phyloP scores from a whole-genome alignment of 2,888 invertebrate genomes.

The Platycheirus albimanus region DNA sequence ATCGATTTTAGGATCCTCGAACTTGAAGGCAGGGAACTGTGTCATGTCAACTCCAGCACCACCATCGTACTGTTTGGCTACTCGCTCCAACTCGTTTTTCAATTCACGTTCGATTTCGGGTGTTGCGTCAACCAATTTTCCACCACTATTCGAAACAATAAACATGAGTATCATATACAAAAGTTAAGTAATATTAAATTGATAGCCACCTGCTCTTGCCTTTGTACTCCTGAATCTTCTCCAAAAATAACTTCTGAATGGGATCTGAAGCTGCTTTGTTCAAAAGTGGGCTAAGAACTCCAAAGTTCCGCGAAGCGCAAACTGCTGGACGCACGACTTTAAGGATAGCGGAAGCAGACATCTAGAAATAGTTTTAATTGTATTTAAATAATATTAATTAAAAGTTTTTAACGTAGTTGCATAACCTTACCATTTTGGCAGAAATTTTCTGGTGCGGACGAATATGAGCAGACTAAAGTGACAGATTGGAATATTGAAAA shows the following conservation, averaged over 20 bases:
- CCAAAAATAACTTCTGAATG: conserved; percentile 95
- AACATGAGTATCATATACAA: conserved; percentile 15
- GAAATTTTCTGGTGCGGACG: conserved; percentile 9
- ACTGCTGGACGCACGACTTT: conserved; percentile 14
- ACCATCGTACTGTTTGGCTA: conserved; percentile 90
- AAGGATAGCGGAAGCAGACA: conserved; percentile 6
- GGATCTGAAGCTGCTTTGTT: conserved; percentile 92
- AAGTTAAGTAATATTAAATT: not conserved
- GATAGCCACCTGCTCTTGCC: conserved; percentile 88
- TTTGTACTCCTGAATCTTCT: conserved; percentile 95
- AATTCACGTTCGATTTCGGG: conserved; percentile 90
- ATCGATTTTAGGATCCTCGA: conserved; percentile 88
- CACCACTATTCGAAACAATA: conserved; percentile 85
- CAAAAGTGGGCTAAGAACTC: conserved; percentile 87
- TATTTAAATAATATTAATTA: not conserved
- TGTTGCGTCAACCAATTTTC: conserved; percentile 91
- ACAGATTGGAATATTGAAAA: conserved; percentile 4
- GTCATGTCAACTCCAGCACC: conserved; percentile 92
- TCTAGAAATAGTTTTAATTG: not conserved
- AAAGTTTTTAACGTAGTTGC: conserved; percentile 12
- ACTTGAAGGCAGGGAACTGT: conserved; percentile 93
- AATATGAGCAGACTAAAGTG: conserved; percentile 25
- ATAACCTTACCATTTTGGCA: conserved; percentile 38
- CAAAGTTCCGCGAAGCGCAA: conserved; percentile 85
- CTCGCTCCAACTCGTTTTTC: conserved; percentile 90